Evolutionary conservation across 2,888 invertebrate genomes (phyloP), one percentile per base, ranked within the genome.

Genomic region (Stenotaenia linearis): DNA sequence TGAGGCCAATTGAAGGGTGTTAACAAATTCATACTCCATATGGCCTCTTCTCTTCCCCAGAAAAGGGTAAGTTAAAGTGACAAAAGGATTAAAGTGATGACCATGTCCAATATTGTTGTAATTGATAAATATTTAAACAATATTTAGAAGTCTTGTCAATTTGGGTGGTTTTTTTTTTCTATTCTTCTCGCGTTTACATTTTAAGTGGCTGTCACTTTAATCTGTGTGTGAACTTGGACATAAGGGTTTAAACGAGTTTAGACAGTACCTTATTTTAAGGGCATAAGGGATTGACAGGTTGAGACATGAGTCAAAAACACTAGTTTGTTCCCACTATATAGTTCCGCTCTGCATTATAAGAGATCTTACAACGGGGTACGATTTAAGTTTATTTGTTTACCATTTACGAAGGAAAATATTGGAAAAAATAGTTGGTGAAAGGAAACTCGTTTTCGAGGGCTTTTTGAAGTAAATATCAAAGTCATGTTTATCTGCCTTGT

Each of bases 291-390:
- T 69, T 69, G 69, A 28, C 69, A 69, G 69, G 69, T 69, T 69
- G 69, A n/a, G 69, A 69, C 69, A 69, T 69, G 69, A 69, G 69
- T 69, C 69, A 69, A 69, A 69, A 69, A 69, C 69, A 69, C 69
- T 69, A 69, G 69, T 28, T 4, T 69, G 69, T 69, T 69, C 28
- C 25, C 69, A 50, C 50, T 28, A 69, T 12, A n/a, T n/a, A n/a
- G n/a, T n/a, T n/a, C n/a, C n/a, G n/a, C n/a, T n/a, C n/a, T 69
- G 25, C 69, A 23, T 6, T 10, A 69, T 69, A 28, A 15, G 45
- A 69, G 69, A 69, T 25, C 50, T 50, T 50, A 6, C 2, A 50
- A 50, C 18, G 50, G 18, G 18, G 50, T 69, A 25, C 25, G 69
- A 69, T 69, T 9, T 23, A 4, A 21, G 56, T 56, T 23, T 50